Conservation (phyloP, 2,888 invertebrate genomes). For the Hypsopygia costalis region DNA sequence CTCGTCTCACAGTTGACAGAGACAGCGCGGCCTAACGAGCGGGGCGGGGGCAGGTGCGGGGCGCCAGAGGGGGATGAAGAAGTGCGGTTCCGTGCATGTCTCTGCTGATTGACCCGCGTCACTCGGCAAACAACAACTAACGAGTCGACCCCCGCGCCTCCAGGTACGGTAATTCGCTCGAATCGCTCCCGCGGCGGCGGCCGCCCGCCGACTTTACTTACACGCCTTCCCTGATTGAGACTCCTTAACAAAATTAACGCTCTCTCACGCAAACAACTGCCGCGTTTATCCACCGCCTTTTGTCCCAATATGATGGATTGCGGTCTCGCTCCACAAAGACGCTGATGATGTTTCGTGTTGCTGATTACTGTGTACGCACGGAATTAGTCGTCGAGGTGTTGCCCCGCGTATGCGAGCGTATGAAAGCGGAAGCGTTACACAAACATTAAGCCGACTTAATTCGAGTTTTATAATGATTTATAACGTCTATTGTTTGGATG, state of each 20-base stretch:
- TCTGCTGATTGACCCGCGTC: constrained; percentile 81
- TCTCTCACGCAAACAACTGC: constrained; percentile 69
- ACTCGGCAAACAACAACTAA: constrained; percentile 81
- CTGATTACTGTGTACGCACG: constrained; percentile 68
- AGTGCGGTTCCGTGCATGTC: constrained; percentile 81
- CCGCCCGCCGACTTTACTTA: constrained; percentile 61
- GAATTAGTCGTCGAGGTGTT: constrained; percentile 53
- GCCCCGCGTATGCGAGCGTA: constrained; percentile 30
- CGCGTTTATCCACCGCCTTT: constrained; percentile 65
- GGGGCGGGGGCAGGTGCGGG: constrained; percentile 40
- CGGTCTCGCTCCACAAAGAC: constrained; percentile 65
- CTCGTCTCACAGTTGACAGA: constrained; percentile 78
- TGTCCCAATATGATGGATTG: constrained; percentile 77
- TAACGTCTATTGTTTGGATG: constrained; percentile 41
- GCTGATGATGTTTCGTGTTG: constrained; percentile 63
- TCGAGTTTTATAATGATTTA: constrained; percentile 64
- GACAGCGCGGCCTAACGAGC: constrained; percentile 75
- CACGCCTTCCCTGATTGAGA: constrained; percentile 72
- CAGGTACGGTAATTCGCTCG: constrained; percentile 70
- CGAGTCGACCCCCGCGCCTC: constrained; percentile 75
- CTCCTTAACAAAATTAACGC: constrained; percentile 78
- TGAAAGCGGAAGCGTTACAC: constrained; percentile 43
- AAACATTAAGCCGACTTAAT: constrained; percentile 54
- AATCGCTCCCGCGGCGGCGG: constrained; percentile 69
- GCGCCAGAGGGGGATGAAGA: constrained; percentile 60